Evolutionary conservation across 2,113 vertebrate genomes (phyloP).

Genomic region (Chitala chitala): DNA sequence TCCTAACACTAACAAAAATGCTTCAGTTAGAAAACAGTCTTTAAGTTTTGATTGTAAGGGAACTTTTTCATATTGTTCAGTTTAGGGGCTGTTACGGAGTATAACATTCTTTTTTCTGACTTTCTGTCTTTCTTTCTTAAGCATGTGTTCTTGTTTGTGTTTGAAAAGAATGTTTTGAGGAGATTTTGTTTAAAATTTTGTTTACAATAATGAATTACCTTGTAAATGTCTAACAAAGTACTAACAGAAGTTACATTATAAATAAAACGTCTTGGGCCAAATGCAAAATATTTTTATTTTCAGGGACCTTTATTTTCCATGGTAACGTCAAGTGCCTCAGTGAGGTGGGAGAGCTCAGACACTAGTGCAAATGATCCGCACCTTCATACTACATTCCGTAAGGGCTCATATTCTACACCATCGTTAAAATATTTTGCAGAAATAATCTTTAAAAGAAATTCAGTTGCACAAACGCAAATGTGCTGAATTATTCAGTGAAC

Average conservation of each 20-base stretch:
- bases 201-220: too few species aligned
- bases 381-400: constrained; percentile 4
- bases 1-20: too few species aligned
- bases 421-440: constrained; percentile 5
- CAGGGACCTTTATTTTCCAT: neutral
- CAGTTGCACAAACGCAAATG: too few species aligned
- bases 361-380: constrained; percentile 18
- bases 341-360: constrained; percentile 17
- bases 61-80: too few species aligned
- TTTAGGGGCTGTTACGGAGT: too few species aligned
- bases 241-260: neutral
- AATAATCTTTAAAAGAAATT: neutral
- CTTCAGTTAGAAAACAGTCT: too few species aligned
- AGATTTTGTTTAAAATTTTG: neutral
- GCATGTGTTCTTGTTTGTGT: neutral
- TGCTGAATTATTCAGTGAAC: too few species aligned
- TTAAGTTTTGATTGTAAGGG: too few species aligned
- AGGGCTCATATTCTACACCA: neutral
- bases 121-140: too few species aligned
- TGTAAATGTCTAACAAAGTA: too few species aligned
- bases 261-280: too few species aligned
- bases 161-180: neutral
- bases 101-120: too few species aligned
- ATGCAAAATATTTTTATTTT: constrained; percentile 14
- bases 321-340: neutral